Percentiles rank a stretch among this genome's conserved stretches.
Evolutionary conservation across 2,113 vertebrate species (phyloP).

Genomic region (Crotalus tigris): DNA sequence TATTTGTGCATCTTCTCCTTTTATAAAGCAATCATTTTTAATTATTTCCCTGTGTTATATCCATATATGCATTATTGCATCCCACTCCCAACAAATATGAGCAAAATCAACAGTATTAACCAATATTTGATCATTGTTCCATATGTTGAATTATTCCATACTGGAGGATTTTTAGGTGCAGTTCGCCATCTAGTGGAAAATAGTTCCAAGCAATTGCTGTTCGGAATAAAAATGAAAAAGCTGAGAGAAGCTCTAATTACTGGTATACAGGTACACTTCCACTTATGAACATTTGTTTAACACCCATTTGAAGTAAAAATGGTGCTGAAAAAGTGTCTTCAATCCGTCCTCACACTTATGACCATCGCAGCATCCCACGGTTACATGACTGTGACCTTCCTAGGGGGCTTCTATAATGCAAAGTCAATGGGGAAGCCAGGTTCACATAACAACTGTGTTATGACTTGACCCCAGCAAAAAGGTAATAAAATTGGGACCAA

Average conservation of each 20-base stretch:
- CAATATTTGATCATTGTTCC: neutral
- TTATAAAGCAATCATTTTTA: neutral
- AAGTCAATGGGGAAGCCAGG: neutral
- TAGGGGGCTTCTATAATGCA: neutral
- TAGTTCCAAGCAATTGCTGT: neutral
- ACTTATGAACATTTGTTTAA: neutral
- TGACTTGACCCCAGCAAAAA: neutral
- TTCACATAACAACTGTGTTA: neutral
- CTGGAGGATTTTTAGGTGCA: neutral
- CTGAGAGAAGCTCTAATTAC: neutral
- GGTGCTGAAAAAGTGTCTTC: neutral
- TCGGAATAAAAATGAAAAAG: neutral
- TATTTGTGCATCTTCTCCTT: neutral
- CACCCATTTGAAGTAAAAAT: neutral
- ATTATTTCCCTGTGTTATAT: neutral
- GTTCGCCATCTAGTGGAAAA: slow-evolving; percentile 15
- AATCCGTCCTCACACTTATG: neutral
- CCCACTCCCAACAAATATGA: neutral
- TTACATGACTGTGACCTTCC: neutral
- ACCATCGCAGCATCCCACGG: neutral
- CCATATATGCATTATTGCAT: neutral
- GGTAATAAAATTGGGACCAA: neutral
- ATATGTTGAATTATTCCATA: neutral
- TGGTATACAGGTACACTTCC: neutral
- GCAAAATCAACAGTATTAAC: neutral